Evolutionary conservation across 2,888 invertebrate genomes (phyloP).

Genomic region (Leucoma salicis): DNA sequence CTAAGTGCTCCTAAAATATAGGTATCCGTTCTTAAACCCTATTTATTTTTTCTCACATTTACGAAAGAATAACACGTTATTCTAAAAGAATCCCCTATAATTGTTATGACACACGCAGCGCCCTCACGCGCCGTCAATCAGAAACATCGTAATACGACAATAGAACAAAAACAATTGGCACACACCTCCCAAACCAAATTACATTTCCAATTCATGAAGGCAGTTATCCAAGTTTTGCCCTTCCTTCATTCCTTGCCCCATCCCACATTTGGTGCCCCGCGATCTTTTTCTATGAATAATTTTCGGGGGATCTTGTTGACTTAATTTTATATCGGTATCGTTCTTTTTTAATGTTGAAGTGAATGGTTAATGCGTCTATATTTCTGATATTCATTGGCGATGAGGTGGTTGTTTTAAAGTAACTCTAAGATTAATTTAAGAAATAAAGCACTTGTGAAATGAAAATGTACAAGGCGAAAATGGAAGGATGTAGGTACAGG

Average conservation of each 20-base stretch:
- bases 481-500: no score
- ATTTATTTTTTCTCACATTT: no score
- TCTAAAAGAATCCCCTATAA: no score
- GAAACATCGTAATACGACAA: constrained; percentile 56
- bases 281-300: constrained; percentile 77
- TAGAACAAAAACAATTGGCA: constrained; percentile 65
- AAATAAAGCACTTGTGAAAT: no score
- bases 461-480: no score
- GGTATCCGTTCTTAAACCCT: no score
- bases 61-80: no score
- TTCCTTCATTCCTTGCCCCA: constrained; percentile 36
- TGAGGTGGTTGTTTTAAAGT: no score
- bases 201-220: constrained; percentile 81
- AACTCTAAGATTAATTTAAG: no score
- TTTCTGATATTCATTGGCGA: not conserved
- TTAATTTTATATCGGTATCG: constrained; percentile 78
- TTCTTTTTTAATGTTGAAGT: constrained; percentile 38
- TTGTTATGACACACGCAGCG: constrained; percentile 8
- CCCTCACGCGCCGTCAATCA: constrained; percentile 50
- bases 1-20: no score
- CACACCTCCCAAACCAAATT: constrained; percentile 65
- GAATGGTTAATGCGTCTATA: no score
- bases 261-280: constrained; percentile 50
- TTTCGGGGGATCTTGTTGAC: constrained; percentile 74
- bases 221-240: constrained; percentile 57